These are phyloP conservation scores for Cremastobaeus sp. DNA, from an alignment of 2,888 invertebrate genomes.

Conservation along the genomic window DNA sequence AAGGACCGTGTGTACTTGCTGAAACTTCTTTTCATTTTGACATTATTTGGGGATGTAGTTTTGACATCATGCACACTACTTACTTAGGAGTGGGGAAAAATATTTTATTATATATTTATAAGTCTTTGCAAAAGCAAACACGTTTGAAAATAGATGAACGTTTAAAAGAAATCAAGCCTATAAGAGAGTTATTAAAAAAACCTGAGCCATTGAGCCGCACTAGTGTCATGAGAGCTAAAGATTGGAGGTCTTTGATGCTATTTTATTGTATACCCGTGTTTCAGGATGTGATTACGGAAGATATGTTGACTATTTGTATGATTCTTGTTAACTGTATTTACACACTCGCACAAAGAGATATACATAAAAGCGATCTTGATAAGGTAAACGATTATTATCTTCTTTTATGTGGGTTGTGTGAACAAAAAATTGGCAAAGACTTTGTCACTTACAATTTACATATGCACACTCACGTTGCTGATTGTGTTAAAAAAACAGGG, in stretches of 20 bases:
- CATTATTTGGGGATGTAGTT: slow-evolving; percentile 32
- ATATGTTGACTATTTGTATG: background rate
- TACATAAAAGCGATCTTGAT: slow-evolving; percentile 3
- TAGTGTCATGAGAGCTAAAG: slow-evolving; percentile 28
- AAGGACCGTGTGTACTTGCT: slow-evolving; percentile 7
- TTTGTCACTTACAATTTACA: background rate
- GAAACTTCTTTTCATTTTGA: slow-evolving; percentile 11
- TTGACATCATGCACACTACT: slow-evolving; percentile 45
- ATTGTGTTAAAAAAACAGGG: slow-evolving; percentile 17
- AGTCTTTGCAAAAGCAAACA: background rate
- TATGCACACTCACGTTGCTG: background rate
- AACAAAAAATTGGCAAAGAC: background rate
- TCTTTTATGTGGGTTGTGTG: background rate
- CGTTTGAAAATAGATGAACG: background rate
- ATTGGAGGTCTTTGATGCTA: slow-evolving; percentile 11
- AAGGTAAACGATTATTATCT: slow-evolving; percentile 18
- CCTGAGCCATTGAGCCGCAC: slow-evolving; percentile 17
- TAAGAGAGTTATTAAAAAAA: slow-evolving; percentile 28
- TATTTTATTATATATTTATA: slow-evolving; percentile 1
- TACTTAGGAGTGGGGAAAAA: slow-evolving; percentile 13
- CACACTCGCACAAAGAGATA: slow-evolving; percentile 2
- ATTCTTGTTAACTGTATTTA: slow-evolving; percentile 28
- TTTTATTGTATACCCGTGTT: slow-evolving; percentile 26
- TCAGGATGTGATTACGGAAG: background rate
- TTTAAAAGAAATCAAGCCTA: slow-evolving; percentile 3